Evolutionary conservation across 2,113 vertebrate species (phyloP).

Genomic region (Pimephales promelas): DNA sequence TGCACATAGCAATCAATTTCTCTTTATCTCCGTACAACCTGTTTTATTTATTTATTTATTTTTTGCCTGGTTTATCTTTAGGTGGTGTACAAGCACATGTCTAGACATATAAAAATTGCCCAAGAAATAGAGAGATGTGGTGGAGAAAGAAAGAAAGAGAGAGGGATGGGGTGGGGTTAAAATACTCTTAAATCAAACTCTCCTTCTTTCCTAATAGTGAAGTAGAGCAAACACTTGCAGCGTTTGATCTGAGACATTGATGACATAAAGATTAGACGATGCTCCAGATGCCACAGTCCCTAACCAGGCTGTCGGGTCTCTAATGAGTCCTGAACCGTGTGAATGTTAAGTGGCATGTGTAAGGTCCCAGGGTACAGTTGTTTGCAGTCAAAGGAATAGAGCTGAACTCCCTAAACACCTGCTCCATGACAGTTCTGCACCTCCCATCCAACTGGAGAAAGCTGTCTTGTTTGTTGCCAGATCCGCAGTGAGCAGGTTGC

Average conservation of each 20-base stretch:
- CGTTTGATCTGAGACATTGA: conserved; percentile 75
- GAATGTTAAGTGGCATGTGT: conserved; percentile 80
- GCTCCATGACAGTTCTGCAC: conserved; percentile 68
- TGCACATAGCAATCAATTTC: conserved; percentile 56
- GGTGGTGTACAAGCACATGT: conserved; percentile 17
- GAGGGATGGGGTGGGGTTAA: background rate
- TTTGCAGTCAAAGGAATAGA: conserved; percentile 65
- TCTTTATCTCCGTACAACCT: conserved; percentile 50
- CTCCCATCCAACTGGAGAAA: conserved; percentile 61
- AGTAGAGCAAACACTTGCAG: conserved; percentile 72
- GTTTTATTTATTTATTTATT: conserved; percentile 17
- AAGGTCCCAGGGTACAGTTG: conserved; percentile 73
- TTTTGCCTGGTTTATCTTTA: conserved; percentile 43
- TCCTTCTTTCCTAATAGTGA: conserved; percentile 42
- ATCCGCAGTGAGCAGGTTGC: conserved; percentile 52
- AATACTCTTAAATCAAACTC: conserved; percentile 26
- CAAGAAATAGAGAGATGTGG: background rate
- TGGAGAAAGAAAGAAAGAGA: too few relatives aligned
- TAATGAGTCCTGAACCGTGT: conserved; percentile 78
- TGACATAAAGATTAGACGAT: conserved; percentile 74
- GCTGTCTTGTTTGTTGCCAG: conserved; percentile 58
- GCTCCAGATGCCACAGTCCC: conserved; percentile 75
- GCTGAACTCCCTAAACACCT: conserved; percentile 70
- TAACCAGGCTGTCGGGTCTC: conserved; percentile 69
- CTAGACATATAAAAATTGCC: background rate